These are phyloP conservation scores for Sceloporus tristichus DNA, from an alignment of 2,113 vertebrate species.

Conservation along the genomic window DNA sequence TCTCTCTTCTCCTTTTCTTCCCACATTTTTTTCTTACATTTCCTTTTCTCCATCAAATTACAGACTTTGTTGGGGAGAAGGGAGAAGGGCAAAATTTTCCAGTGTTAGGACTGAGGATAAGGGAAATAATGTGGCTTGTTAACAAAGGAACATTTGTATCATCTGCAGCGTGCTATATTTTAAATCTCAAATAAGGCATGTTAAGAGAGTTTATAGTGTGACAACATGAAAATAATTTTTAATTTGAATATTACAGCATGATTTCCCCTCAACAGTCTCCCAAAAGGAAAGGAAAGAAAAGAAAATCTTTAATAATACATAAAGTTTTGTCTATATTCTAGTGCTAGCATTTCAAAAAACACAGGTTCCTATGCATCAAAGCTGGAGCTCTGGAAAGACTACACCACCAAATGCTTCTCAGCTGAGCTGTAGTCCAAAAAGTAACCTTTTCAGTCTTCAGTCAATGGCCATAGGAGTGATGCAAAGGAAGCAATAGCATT, in stretches of 20 bases:
- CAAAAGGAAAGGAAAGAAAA: conserved; percentile 37
- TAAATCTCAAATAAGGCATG: conserved; percentile 51
- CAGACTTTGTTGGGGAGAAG: background rate
- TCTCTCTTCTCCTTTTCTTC: background rate
- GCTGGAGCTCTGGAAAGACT: background rate
- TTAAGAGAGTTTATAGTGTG: conserved; percentile 66
- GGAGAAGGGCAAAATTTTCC: conserved; percentile 54
- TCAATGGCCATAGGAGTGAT: background rate
- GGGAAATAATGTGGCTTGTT: conserved; percentile 50
- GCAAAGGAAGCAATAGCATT: conserved; percentile 1
- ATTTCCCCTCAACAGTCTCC: conserved; percentile 66
- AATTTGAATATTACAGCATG: conserved; percentile 60
- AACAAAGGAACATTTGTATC: conserved; percentile 49
- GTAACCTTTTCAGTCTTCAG: no score
- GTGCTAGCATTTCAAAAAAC: conserved; percentile 65
- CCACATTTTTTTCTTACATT: conserved; percentile 41
- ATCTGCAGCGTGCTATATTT: conserved; percentile 62
- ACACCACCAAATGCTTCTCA: no score
- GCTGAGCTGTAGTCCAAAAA: no score
- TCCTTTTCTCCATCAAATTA: conserved; percentile 65
- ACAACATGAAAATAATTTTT: conserved; percentile 66
- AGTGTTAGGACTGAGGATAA: conserved; percentile 51
- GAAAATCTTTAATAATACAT: conserved; percentile 66
- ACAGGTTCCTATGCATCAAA: conserved; percentile 46
- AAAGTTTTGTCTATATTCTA: conserved; percentile 69